Conservation (phyloP, 2,888 invertebrate genomes). For the Limnephilus lunatus region DNA sequence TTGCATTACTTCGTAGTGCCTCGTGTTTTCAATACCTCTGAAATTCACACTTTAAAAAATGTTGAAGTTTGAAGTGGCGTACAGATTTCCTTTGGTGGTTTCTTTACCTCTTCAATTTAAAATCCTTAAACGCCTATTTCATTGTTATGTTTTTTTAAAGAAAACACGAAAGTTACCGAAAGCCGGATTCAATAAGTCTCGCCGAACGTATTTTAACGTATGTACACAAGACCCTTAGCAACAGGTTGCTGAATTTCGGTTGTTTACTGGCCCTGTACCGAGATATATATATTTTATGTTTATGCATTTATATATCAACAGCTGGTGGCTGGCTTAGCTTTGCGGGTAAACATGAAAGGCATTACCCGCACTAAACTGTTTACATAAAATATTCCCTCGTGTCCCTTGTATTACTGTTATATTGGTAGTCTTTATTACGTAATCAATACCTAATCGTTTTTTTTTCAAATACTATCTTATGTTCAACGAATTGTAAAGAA, state of each 20-base stretch:
- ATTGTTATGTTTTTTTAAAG: constrained; percentile 26
- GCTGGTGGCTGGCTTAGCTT: constrained; percentile 52
- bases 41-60: not conserved
- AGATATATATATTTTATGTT: not conserved
- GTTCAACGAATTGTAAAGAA: not conserved
- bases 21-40: not conserved
- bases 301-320: constrained; percentile 26
- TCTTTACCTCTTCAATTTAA: constrained; percentile 27
- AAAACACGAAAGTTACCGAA: not conserved
- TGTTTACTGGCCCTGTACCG: constrained; percentile 59
- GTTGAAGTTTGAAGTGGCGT: not conserved
- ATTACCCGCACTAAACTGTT: constrained; percentile 2
- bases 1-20: no score
- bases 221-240: constrained; percentile 40
- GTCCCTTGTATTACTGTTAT: not conserved
- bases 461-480: not conserved
- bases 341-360: constrained; percentile 40
- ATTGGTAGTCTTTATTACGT: not conserved
- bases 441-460: not conserved
- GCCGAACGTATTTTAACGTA: not conserved
- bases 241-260: constrained; percentile 61
- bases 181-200: constrained; percentile 10
- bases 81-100: not conserved
- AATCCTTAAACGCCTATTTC: not conserved
- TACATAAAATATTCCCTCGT: not conserved